Evolutionary conservation across 2,113 vertebrate species (phyloP).

Genomic region (Gasterosteus nipponicus): DNA sequence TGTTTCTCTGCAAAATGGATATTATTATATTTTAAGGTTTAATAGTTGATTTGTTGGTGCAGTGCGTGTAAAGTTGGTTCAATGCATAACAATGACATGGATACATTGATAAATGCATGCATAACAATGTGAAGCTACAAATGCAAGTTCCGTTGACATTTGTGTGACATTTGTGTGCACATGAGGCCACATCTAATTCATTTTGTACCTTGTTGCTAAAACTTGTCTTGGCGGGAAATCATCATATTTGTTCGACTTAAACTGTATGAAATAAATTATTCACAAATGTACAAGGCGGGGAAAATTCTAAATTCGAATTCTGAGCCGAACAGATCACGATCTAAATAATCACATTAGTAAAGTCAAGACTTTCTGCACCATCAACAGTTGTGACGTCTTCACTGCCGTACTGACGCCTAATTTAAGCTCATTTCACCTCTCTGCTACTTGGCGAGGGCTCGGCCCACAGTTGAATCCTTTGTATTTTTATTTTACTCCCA

Average conservation of each 20-base stretch:
- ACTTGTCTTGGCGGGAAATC: background rate
- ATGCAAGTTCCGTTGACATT: slow-evolving; percentile 27
- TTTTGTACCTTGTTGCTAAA: slow-evolving; percentile 14
- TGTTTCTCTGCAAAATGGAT: slow-evolving; percentile 60
- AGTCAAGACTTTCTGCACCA: background rate
- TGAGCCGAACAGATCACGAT: background rate
- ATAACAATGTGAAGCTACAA: slow-evolving; percentile 35
- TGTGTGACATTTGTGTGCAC: slow-evolving; percentile 32
- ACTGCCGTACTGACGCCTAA: background rate
- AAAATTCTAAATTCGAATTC: background rate
- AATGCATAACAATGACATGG: slow-evolving; percentile 6
- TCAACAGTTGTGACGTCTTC: background rate
- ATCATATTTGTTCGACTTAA: slow-evolving; percentile 44
- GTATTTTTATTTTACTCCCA: background rate
- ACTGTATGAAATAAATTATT: slow-evolving; percentile 68
- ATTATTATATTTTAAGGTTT: slow-evolving; percentile 47
- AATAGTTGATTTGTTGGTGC: slow-evolving; percentile 21
- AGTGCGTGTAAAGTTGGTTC: slow-evolving; percentile 41
- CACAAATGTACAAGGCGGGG: slow-evolving; percentile 9
- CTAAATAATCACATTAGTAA: background rate
- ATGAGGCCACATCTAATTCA: slow-evolving; percentile 31
- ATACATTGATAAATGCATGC: background rate
- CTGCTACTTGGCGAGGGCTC: slow-evolving; percentile 5
- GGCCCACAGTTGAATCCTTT: background rate
- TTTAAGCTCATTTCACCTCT: slow-evolving; percentile 8